Conservation (phyloP, 2,888 invertebrate genomes). For the Hemaris fuciformis region DNA sequence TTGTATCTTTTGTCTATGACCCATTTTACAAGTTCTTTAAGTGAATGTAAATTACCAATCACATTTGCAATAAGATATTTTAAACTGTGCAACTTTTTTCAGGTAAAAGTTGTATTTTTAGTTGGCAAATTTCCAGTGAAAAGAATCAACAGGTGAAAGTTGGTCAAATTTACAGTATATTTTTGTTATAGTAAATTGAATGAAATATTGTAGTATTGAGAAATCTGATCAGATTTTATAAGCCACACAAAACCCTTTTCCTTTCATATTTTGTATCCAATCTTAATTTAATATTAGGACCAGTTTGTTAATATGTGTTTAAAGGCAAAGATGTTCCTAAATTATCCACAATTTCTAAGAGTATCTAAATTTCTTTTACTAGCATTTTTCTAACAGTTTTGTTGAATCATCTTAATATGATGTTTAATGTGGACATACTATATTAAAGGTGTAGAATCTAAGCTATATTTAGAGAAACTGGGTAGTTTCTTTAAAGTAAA, state of each 20-base stretch:
- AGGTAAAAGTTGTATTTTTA: neutral
- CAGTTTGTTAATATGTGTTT: no score
- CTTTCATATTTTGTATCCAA: no score
- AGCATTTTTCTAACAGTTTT: no score
- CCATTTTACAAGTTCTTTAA: neutral
- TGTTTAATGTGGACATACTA: no score
- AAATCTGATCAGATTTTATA: no score
- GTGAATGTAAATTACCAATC: neutral
- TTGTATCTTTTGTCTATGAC: neutral
- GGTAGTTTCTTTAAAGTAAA: neutral
- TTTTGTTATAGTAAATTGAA: no score
- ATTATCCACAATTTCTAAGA: no score
- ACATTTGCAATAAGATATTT: neutral
- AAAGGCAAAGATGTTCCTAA: no score
- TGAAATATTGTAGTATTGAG: no score
- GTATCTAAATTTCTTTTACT: no score
- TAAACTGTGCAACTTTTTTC: neutral
- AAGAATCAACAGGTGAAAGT: constrained; percentile 1
- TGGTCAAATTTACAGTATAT: neutral
- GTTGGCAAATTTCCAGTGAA: neutral
- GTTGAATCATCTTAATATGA: no score
- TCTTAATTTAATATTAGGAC: no score
- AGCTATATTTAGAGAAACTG: neutral
- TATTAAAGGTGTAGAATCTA: neutral
- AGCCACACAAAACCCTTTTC: neutral